Evolutionary conservation across 2,797 vertebrate genomes (phyloP).

Genomic region (Semotilus atromaculatus): DNA sequence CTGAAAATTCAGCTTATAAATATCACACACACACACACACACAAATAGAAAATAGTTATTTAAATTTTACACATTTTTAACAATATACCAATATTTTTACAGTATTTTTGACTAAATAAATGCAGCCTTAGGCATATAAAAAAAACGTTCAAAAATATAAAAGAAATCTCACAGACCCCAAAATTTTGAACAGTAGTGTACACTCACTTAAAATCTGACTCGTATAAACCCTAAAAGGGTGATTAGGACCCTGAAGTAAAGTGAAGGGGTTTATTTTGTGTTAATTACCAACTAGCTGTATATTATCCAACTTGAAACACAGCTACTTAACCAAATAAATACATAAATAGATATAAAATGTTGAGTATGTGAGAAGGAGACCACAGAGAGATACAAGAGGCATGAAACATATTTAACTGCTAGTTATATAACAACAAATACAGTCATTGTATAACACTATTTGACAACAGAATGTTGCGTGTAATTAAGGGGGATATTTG

Average conservation of each 20-base stretch:
- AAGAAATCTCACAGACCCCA: not conserved
- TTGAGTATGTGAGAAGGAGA: not conserved
- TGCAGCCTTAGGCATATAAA: too few species aligned
- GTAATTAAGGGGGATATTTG: not conserved
- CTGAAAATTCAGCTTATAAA: not conserved
- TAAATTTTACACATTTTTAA: not conserved
- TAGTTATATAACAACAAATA: too few species aligned
- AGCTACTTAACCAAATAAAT: not conserved
- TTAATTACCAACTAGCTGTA: not conserved
- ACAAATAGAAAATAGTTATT: not conserved
- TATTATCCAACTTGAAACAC: not conserved
- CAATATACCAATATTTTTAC: not conserved
- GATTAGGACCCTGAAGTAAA: not conserved
- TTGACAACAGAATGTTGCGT: not conserved
- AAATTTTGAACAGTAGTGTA: not conserved
- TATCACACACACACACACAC: too few species aligned
- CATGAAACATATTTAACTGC: too few species aligned
- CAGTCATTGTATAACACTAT: not conserved
- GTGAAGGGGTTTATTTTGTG: not conserved
- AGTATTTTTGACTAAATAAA: not conserved
- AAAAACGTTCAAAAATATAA: not conserved
- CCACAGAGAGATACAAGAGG: too few species aligned
- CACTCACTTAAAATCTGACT: not conserved
- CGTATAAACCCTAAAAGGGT: not conserved
- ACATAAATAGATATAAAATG: not conserved